Evolutionary conservation across 2,797 vertebrate species (phyloP), one percentile per base, ranked within the genome.

Genomic region (Furcifer pardalis): DNA sequence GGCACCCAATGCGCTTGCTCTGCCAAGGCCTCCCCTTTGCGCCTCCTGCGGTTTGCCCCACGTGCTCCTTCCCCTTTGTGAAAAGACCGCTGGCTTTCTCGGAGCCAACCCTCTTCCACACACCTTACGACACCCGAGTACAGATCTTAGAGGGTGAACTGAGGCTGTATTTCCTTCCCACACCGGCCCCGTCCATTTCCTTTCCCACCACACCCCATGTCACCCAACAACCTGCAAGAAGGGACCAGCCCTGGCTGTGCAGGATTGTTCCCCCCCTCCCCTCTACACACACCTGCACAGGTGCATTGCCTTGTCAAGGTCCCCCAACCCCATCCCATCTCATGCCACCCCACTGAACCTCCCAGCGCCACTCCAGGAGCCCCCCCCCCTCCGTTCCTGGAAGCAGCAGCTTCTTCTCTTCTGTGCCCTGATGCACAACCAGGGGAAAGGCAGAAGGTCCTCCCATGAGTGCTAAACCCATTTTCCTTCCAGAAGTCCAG

Each of bases 151-250:
- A n/a, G 13, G 86, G 74, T 80, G 75, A 78, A 2, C 0, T 0
- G 0, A 69, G 0, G 0, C 0, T 0, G 2, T 0, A 1, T 60
- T 82, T 71, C 52, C 0, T 0, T 0, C 6, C 1, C 0, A 0
- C 2, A 1, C 13, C 0, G 52, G 19, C 73, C 75, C 6, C 0
- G 2, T 13, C 0, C n/a, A 15, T n/a, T 37, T n/a, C 60, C 23
- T 6, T 40, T n/a, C 27, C 46, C 32, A 35, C 4, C 0, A 32
- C 30, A 6, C 37, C 69, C 60, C 60, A 17, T n/a, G n/a, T n/a
- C 3, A 27, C n/a, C 7, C 32, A 32, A 21, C 19, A 23, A 62
- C 59, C 79, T 72, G 79, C 79, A 40, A 32, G 74, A 42, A 71
- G 65, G 84, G 52, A 76, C 84, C 84, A 81, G 84, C 79, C 79